phyloP scores from a whole-genome alignment of 2,888 invertebrate species.

The Himalopsyche kuldschensis region DNA sequence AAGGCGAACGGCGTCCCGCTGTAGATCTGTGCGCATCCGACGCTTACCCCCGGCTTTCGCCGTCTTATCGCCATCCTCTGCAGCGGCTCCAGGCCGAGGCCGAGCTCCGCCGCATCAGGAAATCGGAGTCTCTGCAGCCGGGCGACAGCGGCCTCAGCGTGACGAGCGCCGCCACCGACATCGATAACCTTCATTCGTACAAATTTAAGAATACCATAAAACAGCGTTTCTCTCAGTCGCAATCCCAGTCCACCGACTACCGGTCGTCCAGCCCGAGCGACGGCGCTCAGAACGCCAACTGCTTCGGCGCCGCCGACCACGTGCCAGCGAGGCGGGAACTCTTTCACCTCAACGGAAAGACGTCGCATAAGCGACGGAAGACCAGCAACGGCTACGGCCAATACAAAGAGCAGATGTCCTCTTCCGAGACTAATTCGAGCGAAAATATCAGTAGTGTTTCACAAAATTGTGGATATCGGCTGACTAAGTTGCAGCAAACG shows the following conservation, averaged over 20 bases:
- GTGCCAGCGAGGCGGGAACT: conserved; percentile 18
- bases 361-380: conserved; percentile 33
- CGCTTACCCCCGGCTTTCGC: conserved; percentile 47
- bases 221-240: conserved; percentile 74
- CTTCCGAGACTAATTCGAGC: conserved; percentile 31
- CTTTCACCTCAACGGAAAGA: conserved; percentile 21
- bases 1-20: neutral
- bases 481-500: conserved; percentile 8
- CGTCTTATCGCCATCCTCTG: conserved; percentile 33
- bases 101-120: conserved; percentile 50
- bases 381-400: conserved; percentile 13
- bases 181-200: conserved; percentile 65
- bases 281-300: conserved; percentile 14
- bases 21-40: conserved; percentile 39
- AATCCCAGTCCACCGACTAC: conserved; percentile 49
- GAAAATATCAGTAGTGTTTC: conserved; percentile 23
- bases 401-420: conserved; percentile 24
- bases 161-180: conserved; percentile 53
- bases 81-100: conserved; percentile 46
- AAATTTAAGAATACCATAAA: conserved; percentile 96
- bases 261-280: conserved; percentile 37
- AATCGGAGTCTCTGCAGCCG: conserved; percentile 49
- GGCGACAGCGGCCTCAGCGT: conserved; percentile 48
- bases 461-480: conserved; percentile 15
- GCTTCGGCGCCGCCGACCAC: conserved; percentile 11